A percentile compares a stretch with the other conserved stretches of the same genome.
phyloP scores from a whole-genome alignment of 2,113 vertebrate genomes.

The Sakesphorus luctuosus region DNA sequence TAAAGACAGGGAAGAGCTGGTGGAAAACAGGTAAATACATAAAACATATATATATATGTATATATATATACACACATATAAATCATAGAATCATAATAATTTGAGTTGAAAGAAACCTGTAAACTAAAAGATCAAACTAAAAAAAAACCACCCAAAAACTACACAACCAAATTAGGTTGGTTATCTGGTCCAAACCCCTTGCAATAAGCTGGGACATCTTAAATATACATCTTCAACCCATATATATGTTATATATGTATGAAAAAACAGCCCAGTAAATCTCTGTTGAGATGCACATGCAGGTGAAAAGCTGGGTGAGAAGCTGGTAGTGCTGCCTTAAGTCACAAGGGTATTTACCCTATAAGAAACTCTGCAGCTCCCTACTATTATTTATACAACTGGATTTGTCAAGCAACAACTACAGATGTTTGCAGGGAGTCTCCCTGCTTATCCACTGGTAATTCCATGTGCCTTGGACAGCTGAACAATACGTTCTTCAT shows the following conservation, averaged over 20 bases:
- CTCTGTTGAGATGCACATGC: not conserved
- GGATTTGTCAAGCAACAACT: conserved; percentile 36
- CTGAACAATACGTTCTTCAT: not conserved
- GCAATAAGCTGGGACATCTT: not conserved
- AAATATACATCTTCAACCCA: not conserved
- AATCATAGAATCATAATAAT: not conserved
- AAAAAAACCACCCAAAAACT: not conserved
- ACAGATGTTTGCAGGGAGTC: not conserved
- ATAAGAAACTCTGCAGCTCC: not conserved
- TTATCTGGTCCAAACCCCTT: not conserved
- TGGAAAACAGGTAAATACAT: not conserved
- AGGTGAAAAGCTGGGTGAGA: not conserved
- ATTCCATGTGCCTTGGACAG: not conserved
- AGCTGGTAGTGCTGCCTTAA: not conserved
- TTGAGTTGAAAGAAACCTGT: not conserved
- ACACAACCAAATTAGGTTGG: not conserved
- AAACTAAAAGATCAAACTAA: not conserved
- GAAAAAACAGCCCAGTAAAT: not conserved
- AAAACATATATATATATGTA: not conserved
- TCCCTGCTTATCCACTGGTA: not conserved
- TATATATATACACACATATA: too few relatives aligned
- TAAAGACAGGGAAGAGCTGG: not conserved
- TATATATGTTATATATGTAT: fast-evolving
- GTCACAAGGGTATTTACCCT: not conserved
- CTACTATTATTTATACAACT: conserved; percentile 15